Evolutionary conservation across 92 coral and sea anemone species (phyloP), one percentile per base, ranked within the genome.

Genomic region (Palythoa caribaeorum): DNA sequence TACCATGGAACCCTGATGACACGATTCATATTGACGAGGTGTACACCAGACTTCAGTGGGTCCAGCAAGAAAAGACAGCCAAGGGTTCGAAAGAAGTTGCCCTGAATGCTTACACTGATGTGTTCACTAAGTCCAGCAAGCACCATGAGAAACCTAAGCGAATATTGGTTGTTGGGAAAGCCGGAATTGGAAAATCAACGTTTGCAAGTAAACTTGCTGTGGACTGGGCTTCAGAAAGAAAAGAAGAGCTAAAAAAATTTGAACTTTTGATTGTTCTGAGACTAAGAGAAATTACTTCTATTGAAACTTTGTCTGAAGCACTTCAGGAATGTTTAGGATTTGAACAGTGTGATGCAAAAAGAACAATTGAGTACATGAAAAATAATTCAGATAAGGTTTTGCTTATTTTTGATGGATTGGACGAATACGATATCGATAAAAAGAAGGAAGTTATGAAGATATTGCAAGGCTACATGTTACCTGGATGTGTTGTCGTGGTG

Each of bases 1-100:
- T 37, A 76, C 80, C 77, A 13, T 72, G 77, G 77, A 36, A 72
- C 28, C n/a, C 77, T 9, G 51, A 37, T 0, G 77, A 36, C 17
- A 76, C 80, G 1, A 20, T 50, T 11, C 80, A 76, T 17, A 50
- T 76, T n/a, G 35, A 76, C 28, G 80, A 76, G 38, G 37, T 76
- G 21, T 76, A 76, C 55, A 76, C 80, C 2, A 76, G 62, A 48
- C 63, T 76, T 19, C 38, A 48, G 38, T 76, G 80, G 80, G 80
- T 76, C 36, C 80, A 76, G 62, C 80, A 76, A 50, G 80, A 76
- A n/a, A 76, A 76, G 80, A 48, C 80, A 48, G 60, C 59, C 37
- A 19, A 48, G 48, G 79, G 62, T 6, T 17, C 10, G 60, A 2
- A 19, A 15, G 14, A 76, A 17, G 19, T 5, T 16, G 16, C 63